Conservation (phyloP, 2,888 invertebrate species). For the Itoplectis maculator region DNA sequence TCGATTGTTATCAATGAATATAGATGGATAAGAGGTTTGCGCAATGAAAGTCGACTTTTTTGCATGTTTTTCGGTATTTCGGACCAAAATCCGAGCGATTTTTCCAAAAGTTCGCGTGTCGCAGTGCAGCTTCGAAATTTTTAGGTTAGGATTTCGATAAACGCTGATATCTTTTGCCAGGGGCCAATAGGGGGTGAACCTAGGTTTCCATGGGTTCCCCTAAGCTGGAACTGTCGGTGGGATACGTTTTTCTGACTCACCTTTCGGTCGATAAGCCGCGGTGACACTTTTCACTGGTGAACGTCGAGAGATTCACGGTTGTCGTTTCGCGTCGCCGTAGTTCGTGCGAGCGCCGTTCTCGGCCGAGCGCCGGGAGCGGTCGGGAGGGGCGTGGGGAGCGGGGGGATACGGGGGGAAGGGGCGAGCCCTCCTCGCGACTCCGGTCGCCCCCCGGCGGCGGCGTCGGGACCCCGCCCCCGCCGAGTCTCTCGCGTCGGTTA, state of each 20-base stretch:
- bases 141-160: slow-evolving; percentile 71
- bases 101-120: slow-evolving; percentile 45
- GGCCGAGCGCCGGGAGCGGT: slow-evolving; percentile 63
- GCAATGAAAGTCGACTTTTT: background rate
- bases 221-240: background rate
- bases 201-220: background rate
- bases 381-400: slow-evolving; percentile 61
- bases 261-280: background rate
- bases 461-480: slow-evolving; percentile 69
- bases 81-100: background rate
- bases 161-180: background rate
- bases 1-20: no score
- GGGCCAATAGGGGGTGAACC: background rate
- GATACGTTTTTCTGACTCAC: slow-evolving; percentile 50
- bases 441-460: slow-evolving; percentile 58
- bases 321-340: slow-evolving; percentile 80
- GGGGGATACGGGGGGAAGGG: slow-evolving; percentile 14
- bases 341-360: slow-evolving; percentile 72
- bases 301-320: slow-evolving; percentile 75
- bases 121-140: slow-evolving; percentile 57
- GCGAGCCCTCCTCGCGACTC: slow-evolving; percentile 50
- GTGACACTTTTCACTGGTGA: slow-evolving; percentile 57
- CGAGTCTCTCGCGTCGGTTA: slow-evolving; percentile 53
- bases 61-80: background rate
- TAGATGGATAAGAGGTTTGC: no score